phyloP scores from a whole-genome alignment of 2,888 invertebrate species.

The Seladonia tumulorum region DNA sequence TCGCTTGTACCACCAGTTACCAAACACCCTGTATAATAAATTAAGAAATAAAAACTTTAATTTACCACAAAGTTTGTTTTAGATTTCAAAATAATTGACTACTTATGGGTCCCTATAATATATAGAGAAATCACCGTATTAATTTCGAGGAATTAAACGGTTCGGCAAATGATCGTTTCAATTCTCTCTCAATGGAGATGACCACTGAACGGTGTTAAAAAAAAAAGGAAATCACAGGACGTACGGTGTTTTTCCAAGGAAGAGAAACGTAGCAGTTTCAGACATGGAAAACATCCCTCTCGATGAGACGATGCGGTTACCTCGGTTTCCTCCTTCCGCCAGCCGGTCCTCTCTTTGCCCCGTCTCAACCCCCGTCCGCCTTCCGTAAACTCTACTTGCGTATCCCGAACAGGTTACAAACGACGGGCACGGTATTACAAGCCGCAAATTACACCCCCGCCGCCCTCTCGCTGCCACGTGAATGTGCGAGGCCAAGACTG shows the following conservation, averaged over 20 bases:
- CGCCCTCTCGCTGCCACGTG: slow-evolving; percentile 51
- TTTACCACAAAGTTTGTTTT: no score
- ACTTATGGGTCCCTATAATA: no score
- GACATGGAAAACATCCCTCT: slow-evolving; percentile 72
- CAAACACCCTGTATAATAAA: no score
- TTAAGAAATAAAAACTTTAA: no score
- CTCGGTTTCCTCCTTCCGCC: slow-evolving; percentile 56
- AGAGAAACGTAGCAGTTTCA: slow-evolving; percentile 52
- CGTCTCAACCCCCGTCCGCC: slow-evolving; percentile 35
- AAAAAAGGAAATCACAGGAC: neutral
- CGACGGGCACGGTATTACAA: slow-evolving; percentile 79
- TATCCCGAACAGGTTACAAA: slow-evolving; percentile 79
- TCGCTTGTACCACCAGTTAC: no score
- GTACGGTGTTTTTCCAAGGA: slow-evolving; percentile 40
- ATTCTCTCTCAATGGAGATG: no score
- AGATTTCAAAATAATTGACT: no score
- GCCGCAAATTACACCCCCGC: slow-evolving; percentile 78
- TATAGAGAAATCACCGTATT: no score
- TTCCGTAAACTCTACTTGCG: slow-evolving; percentile 67
- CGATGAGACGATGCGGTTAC: slow-evolving; percentile 79
- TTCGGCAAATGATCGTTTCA: no score
- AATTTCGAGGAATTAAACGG: no score
- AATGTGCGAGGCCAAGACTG: slow-evolving; percentile 64
- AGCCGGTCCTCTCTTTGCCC: slow-evolving; percentile 37
- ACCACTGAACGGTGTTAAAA: neutral